Percentiles rank a stretch among this genome's conserved stretches.
These are phyloP conservation scores for Bos taurus DNA, from an alignment of 2,113 vertebrate species.

Conservation along the genomic window DNA sequence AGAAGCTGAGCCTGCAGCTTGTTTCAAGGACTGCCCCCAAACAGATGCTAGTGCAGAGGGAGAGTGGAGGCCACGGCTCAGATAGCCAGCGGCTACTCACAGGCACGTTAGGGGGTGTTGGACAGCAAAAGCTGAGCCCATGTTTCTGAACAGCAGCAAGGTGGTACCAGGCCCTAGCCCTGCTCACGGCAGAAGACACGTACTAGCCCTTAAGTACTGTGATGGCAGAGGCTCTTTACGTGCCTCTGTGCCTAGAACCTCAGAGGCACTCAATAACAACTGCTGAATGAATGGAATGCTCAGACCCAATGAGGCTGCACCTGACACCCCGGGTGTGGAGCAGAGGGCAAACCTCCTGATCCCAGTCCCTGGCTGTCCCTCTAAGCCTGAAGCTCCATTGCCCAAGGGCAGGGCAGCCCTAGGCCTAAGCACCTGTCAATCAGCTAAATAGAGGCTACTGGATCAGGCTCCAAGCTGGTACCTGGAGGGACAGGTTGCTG, in stretches of 20 bases:
- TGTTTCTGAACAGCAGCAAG: not conserved
- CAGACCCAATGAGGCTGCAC: not conserved
- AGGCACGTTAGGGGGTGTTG: too few relatives aligned
- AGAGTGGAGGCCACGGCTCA: not conserved
- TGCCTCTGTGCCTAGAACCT: not conserved
- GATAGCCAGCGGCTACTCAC: not conserved
- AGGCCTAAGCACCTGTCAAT: not conserved
- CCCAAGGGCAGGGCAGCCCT: not conserved
- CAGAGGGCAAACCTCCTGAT: not conserved
- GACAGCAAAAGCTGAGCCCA: not conserved
- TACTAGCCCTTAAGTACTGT: not conserved
- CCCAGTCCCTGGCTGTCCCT: not conserved
- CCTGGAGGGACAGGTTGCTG: not conserved
- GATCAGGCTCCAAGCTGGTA: not conserved
- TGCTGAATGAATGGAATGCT: not conserved
- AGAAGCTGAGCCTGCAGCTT: not conserved
- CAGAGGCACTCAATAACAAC: not conserved
- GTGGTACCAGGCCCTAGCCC: not conserved
- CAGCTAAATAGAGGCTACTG: not conserved
- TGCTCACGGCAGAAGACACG: not conserved
- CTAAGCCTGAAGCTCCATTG: not conserved
- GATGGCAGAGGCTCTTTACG: not conserved
- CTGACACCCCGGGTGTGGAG: not conserved
- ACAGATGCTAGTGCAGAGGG: not conserved
- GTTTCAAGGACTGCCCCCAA: not conserved